phyloP scores from a whole-genome alignment of 1,140 invertebrate species.

The Batillaria attramentaria region DNA sequence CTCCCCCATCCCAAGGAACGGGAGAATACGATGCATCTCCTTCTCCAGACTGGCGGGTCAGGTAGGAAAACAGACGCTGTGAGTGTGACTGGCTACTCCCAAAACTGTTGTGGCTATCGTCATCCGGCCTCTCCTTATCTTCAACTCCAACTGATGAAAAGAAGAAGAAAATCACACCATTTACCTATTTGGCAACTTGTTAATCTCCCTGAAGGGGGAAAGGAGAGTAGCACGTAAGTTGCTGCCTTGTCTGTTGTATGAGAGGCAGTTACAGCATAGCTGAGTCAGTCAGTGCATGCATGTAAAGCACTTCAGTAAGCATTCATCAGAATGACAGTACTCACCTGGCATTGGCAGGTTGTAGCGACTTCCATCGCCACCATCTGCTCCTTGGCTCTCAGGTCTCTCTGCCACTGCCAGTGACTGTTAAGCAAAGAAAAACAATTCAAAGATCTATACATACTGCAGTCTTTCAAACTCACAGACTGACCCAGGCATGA shows the following conservation, averaged over 20 bases:
- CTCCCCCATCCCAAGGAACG: constrained; percentile 56
- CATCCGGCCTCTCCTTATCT: constrained; percentile 16
- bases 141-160: constrained; percentile 32
- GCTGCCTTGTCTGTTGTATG: too few relatives aligned
- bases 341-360: constrained; percentile 22
- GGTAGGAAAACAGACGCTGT: constrained; percentile 37
- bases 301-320: background rate
- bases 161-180: background rate
- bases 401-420: constrained; percentile 10
- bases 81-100: constrained; percentile 13
- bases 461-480: too few relatives aligned
- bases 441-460: too few relatives aligned
- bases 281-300: too few relatives aligned
- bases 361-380: background rate
- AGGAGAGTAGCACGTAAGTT: too few relatives aligned
- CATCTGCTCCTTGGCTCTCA: constrained; percentile 16
- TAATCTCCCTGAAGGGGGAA: background rate
- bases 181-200: too few relatives aligned
- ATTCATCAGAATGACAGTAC: background rate
- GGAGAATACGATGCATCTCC: constrained; percentile 57
- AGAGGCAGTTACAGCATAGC: too few relatives aligned
- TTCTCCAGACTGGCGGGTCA: constrained; percentile 58
- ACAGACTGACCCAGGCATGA: too few relatives aligned
- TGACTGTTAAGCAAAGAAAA: background rate
- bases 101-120: constrained; percentile 19